Evolutionary conservation across 2,888 invertebrate genomes (phyloP).

Genomic region (Schizotus pectinicornis): DNA sequence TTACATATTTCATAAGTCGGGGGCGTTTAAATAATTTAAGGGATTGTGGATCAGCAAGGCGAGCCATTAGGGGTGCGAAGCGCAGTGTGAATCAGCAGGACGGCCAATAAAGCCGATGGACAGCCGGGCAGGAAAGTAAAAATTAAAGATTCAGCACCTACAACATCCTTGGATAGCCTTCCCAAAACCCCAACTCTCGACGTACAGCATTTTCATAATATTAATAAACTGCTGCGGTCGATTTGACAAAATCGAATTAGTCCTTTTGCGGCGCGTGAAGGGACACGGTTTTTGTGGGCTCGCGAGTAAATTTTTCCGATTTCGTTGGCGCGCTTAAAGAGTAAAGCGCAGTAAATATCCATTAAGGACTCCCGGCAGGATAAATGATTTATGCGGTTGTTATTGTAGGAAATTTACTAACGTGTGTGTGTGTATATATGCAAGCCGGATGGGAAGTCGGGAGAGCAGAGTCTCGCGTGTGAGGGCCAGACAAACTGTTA

Average conservation of each 20-base stretch:
- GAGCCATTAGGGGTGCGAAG: constrained; percentile 33
- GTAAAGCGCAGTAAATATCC: constrained; percentile 11
- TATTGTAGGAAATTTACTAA: constrained; percentile 24
- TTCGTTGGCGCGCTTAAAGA: not conserved
- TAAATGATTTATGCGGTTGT: constrained; percentile 30
- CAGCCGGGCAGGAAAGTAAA: constrained; percentile 42
- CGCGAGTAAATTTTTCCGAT: too few relatives aligned
- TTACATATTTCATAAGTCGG: too few relatives aligned
- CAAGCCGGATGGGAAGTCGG: constrained; percentile 10
- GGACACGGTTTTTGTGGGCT: too few relatives aligned
- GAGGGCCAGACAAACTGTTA: constrained; percentile 36
- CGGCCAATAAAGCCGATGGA: constrained; percentile 46
- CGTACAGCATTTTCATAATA: too few relatives aligned
- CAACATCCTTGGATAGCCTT: not conserved
- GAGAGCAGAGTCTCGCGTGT: constrained; percentile 4
- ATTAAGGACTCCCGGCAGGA: constrained; percentile 26
- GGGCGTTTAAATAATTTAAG: constrained; percentile 11
- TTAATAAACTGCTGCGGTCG: too few relatives aligned
- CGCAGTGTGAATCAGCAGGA: constrained; percentile 44
- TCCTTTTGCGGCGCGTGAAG: too few relatives aligned
- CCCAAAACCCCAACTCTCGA: too few relatives aligned
- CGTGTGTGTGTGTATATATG: constrained; percentile 25
- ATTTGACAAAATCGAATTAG: too few relatives aligned
- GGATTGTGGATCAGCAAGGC: constrained; percentile 15
- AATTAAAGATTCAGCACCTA: constrained; percentile 46